A percentile compares a stretch with the other conserved stretches of the same genome.
Conservation (phyloP, 2,113 vertebrate species). For the Panurus biarmicus region DNA sequence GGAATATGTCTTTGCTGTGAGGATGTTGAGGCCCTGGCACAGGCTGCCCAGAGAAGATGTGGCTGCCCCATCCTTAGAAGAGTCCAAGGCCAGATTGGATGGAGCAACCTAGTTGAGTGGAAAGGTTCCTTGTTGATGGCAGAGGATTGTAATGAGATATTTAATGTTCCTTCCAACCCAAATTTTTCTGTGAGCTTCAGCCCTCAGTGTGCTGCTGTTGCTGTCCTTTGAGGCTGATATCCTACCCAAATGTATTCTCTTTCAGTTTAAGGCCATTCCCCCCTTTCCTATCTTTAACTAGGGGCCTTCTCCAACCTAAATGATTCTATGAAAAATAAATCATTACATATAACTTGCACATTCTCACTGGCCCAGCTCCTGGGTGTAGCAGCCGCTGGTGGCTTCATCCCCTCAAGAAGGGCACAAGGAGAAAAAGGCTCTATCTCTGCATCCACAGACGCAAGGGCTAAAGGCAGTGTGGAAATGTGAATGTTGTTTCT, state of each 20-base stretch:
- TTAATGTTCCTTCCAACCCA: not conserved
- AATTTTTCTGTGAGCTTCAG: not conserved
- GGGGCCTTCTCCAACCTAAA: not conserved
- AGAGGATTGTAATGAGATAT: not conserved
- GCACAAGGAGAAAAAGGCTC: not conserved
- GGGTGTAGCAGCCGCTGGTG: not conserved
- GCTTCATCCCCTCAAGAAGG: not conserved
- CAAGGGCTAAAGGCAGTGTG: rapidly evolving
- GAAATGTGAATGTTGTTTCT: rapidly evolving
- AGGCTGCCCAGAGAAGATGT: not conserved
- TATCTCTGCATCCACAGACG: not conserved
- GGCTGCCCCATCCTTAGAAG: not conserved
- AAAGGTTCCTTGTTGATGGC: not conserved
- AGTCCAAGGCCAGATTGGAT: not conserved
- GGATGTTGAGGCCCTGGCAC: not conserved
- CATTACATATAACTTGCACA: rapidly evolving
- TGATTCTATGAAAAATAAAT: too few species aligned
- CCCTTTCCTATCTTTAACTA: not conserved
- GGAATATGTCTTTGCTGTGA: not conserved
- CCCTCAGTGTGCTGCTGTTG: not conserved
- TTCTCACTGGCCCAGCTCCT: not conserved
- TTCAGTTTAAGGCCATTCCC: not conserved
- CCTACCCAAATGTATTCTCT: not conserved
- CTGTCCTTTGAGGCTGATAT: not conserved
- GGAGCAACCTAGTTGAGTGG: not conserved